Conservation (phyloP, 2,888 invertebrate genomes). For the Ptychoptera albimana region DNA sequence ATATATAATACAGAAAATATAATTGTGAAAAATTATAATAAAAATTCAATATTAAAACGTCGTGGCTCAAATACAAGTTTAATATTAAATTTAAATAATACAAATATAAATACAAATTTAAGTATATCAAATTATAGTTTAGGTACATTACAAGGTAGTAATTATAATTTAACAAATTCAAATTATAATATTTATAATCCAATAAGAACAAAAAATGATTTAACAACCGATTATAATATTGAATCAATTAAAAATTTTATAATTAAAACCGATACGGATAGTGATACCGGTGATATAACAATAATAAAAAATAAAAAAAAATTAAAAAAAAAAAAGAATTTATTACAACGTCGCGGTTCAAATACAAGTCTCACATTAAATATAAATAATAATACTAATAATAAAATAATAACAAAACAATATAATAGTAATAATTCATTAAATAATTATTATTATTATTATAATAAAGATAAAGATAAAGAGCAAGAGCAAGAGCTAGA, state of each 20-base stretch:
- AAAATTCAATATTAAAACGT: conserved; percentile 32
- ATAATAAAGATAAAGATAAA: too few relatives aligned
- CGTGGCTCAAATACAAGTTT: conserved; percentile 45
- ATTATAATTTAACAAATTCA: conserved; percentile 25
- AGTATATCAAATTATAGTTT: conserved; percentile 33
- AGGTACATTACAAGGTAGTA: conserved; percentile 20
- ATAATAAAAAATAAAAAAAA: neutral
- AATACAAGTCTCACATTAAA: conserved; percentile 76
- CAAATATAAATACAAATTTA: conserved; percentile 29
- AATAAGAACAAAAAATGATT: neutral
- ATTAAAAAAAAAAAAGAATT: conserved; percentile 37
- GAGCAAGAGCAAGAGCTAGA: conserved; percentile 7
- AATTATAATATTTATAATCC: conserved; percentile 12
- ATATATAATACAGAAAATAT: neutral
- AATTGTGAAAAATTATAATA: conserved; percentile 1
- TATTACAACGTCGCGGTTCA: conserved; percentile 66
- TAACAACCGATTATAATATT: neutral
- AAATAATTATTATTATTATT: conserved; percentile 15
- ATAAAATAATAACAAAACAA: conserved; percentile 32
- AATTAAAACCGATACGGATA: too few relatives aligned
- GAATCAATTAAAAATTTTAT: neutral
- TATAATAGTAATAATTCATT: conserved; percentile 42
- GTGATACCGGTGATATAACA: too few relatives aligned
- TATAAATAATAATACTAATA: conserved; percentile 31
- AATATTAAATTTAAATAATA: conserved; percentile 38